A percentile compares a stretch with the other conserved stretches of the same genome.
These are phyloP conservation scores for Sandelia bainsii DNA, from an alignment of 2,797 vertebrate genomes.

Conservation along the genomic window DNA sequence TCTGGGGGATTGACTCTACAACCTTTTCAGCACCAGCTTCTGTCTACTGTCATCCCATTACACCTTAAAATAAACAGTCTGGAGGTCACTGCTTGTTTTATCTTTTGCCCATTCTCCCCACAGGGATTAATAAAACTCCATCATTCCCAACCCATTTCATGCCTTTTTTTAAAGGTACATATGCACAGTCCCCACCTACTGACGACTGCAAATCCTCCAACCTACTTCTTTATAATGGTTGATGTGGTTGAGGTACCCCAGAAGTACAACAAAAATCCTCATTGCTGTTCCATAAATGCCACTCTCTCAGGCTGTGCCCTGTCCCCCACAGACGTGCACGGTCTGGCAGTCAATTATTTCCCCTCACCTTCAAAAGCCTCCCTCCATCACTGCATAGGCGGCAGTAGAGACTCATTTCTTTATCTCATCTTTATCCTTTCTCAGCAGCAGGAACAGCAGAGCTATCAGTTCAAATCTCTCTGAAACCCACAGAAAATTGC, in stretches of 20 bases:
- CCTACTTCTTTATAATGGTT: conserved; percentile 12
- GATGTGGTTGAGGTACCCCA: conserved; percentile 24
- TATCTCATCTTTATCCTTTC: conserved; percentile 71
- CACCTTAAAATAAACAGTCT: conserved; percentile 45
- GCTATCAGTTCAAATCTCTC: conserved; percentile 66
- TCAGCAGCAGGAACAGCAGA: conserved; percentile 46
- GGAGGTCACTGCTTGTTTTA: conserved; percentile 48
- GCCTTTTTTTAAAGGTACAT: conserved; percentile 5
- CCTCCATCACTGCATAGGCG: conserved; percentile 40
- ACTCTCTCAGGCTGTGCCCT: conserved; percentile 19
- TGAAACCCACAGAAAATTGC: conserved; percentile 10
- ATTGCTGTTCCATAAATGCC: conserved; percentile 53
- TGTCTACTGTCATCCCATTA: conserved; percentile 23
- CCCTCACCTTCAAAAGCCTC: conserved; percentile 65
- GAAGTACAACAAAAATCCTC: conserved; percentile 14
- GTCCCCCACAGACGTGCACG: conserved; percentile 56
- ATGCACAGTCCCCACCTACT: conserved; percentile 17
- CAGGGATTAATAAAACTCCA: conserved; percentile 18
- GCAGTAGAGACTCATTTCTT: conserved; percentile 56
- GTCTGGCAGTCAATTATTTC: conserved; percentile 73
- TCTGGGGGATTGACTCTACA: conserved; percentile 41
- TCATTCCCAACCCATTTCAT: conserved; percentile 15
- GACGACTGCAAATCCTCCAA: conserved; percentile 37
- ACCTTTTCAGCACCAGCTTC: conserved; percentile 24
- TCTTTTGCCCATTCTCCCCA: conserved; percentile 8